These are phyloP conservation scores for Benitochromis conjunctus DNA, from an alignment of 2,113 vertebrate genomes.

Conservation along the genomic window DNA sequence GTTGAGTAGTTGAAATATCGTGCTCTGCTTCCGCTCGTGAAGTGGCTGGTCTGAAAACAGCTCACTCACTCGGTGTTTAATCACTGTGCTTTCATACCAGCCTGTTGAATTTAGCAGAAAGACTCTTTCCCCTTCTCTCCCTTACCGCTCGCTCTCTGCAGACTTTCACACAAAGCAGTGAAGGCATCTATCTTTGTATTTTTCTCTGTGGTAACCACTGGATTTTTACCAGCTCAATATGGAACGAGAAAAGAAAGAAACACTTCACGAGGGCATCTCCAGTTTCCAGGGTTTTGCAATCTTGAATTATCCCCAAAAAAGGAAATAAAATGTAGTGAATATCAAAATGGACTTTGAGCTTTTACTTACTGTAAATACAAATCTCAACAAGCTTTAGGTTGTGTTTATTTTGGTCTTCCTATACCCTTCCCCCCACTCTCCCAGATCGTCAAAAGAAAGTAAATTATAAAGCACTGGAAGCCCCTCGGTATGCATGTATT, in stretches of 20 bases:
- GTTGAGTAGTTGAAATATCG: constrained; percentile 22
- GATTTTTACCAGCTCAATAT: constrained; percentile 8
- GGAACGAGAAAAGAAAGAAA: background rate
- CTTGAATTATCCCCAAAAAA: background rate
- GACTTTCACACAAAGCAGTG: constrained; percentile 11
- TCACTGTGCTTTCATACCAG: constrained; percentile 67
- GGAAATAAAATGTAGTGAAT: constrained; percentile 19
- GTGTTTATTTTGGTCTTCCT: constrained; percentile 55
- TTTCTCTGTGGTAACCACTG: constrained; percentile 38
- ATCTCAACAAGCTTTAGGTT: constrained; percentile 32
- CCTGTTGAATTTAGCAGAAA: constrained; percentile 73
- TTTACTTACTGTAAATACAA: constrained; percentile 62
- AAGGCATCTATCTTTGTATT: constrained; percentile 24
- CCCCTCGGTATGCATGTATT: constrained; percentile 25
- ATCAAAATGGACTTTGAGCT: constrained; percentile 4
- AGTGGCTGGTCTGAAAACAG: constrained; percentile 34
- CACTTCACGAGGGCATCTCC: background rate
- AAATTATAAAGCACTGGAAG: background rate
- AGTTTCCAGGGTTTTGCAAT: background rate
- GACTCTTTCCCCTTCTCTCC: constrained; percentile 16
- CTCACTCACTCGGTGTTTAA: constrained; percentile 49
- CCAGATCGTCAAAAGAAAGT: background rate
- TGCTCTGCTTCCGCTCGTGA: constrained; percentile 43
- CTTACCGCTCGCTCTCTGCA: background rate
- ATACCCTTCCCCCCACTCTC: background rate